Evolutionary conservation across 2,888 invertebrate species (phyloP), one percentile per base, ranked within the genome.

Genomic region (Hemaris fuciformis): DNA sequence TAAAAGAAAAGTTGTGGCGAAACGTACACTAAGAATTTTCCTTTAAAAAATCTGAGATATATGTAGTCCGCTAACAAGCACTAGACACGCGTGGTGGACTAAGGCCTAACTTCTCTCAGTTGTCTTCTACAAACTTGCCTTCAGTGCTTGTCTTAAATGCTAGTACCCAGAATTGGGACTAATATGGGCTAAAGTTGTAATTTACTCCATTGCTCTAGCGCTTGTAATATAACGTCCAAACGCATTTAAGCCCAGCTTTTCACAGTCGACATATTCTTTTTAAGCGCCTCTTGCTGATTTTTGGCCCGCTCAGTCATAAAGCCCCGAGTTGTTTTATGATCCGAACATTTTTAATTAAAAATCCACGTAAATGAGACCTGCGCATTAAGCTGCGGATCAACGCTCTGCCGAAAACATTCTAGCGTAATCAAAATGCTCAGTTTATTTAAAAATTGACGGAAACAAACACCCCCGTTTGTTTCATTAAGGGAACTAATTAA

Each of bases 331-430:
- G 18, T 53, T 53, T 53, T 31, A 31, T 53, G 18, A 53, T 18
- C 53, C 53, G 18, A 53, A 45, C 45, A 3, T 23, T 42, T 53
- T 53, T 53, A 53, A 53, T 53, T 53, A 53, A 53, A 53, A 18
- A n/a, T 18, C 23, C 53, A 31, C 27, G 31, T 31, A 53, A 45
- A 53, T 53, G 18, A 53, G 27, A 31, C 15, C 18, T 31, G 18
- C 27, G 31, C 18, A 22, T 43, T 53, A 53, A 53, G 53, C 31
- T 18, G 18, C 10, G 27, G 27, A 53, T 27, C 10, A 53, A 18
- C 10, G 18, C 18, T 53, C 22, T 23, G 15, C 48, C 15, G n/a
- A 48, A 48, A 48, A 25, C n/a, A 23, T 46, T 25, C 23, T 7
- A n/a, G 48, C 18, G 53, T 20, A 53, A 31, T 53, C n/a, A 46